Evolutionary conservation across 2,113 vertebrate genomes (phyloP).

Genomic region (Amblyornis subalaris): DNA sequence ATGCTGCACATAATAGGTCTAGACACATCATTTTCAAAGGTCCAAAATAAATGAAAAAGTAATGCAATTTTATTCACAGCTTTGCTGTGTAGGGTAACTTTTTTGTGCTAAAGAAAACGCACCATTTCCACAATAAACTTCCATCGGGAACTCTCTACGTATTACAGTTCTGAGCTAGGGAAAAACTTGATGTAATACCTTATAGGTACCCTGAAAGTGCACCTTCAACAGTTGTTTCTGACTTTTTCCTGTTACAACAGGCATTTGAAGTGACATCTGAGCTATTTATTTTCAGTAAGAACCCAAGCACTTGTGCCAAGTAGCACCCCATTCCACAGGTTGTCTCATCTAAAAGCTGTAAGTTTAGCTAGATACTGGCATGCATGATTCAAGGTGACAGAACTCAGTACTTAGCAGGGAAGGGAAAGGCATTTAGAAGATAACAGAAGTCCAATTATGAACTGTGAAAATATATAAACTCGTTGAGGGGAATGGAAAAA

Average conservation of each 20-base stretch:
- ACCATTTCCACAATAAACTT: not conserved
- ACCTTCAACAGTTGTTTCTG: not conserved
- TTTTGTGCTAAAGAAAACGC: not conserved
- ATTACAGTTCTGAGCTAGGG: not conserved
- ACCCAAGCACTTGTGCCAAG: not conserved
- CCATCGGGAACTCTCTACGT: not conserved
- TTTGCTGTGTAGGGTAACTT: not conserved
- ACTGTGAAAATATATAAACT: not conserved
- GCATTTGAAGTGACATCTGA: not conserved
- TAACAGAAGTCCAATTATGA: not conserved
- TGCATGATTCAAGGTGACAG: not conserved
- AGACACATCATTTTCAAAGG: not conserved
- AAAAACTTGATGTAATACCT: not conserved
- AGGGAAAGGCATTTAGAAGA: not conserved
- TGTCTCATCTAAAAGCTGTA: not conserved
- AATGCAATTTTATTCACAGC: not conserved
- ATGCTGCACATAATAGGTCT: not conserved
- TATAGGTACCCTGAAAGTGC: not conserved
- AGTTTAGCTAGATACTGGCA: not conserved
- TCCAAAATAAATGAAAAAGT: not conserved
- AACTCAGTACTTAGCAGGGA: not conserved
- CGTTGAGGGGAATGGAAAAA: not conserved
- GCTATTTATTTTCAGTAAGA: not conserved
- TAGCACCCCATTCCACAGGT: not conserved
- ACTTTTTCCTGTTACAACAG: not conserved